Evolutionary conservation across 2,113 vertebrate genomes (phyloP).

Genomic region (Neoarius graeffei): DNA sequence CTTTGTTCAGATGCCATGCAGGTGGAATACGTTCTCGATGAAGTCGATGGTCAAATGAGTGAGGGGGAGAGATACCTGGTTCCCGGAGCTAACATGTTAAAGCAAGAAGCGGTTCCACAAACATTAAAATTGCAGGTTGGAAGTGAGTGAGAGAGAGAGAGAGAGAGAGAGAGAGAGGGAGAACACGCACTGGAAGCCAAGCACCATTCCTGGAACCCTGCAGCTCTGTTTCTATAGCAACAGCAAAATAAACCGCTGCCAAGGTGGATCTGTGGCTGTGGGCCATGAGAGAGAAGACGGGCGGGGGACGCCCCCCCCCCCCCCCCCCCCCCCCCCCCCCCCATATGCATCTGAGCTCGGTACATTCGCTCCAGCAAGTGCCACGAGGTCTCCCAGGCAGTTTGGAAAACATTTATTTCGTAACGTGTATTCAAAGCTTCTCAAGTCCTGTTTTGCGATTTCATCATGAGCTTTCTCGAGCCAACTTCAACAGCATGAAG

Average conservation of each 20-base stretch:
- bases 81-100: slow-evolving; percentile 42
- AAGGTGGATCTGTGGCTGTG: slow-evolving; percentile 60
- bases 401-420: slow-evolving; percentile 24
- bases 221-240: slow-evolving; percentile 72
- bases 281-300: slow-evolving; percentile 45
- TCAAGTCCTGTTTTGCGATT: not conserved
- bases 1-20: slow-evolving; percentile 5
- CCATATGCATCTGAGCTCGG: not conserved
- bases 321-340: not conserved
- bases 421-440: slow-evolving; percentile 3
- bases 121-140: slow-evolving; percentile 49
- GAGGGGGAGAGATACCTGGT: slow-evolving; percentile 41
- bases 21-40: slow-evolving; percentile 41
- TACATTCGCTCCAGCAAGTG: slow-evolving; percentile 30
- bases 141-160: not conserved
- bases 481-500: not conserved
- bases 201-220: slow-evolving; percentile 58
- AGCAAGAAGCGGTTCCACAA: slow-evolving; percentile 18
- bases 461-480: not conserved
- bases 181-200: slow-evolving; percentile 39
- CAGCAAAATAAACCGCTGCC: slow-evolving; percentile 70
- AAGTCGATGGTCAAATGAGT: slow-evolving; percentile 36
- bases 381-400: slow-evolving; percentile 17
- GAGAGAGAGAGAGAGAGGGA: not conserved
- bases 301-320: not conserved